Conservation (phyloP, 2,797 vertebrate genomes). For the Oreortyx pictus region DNA sequence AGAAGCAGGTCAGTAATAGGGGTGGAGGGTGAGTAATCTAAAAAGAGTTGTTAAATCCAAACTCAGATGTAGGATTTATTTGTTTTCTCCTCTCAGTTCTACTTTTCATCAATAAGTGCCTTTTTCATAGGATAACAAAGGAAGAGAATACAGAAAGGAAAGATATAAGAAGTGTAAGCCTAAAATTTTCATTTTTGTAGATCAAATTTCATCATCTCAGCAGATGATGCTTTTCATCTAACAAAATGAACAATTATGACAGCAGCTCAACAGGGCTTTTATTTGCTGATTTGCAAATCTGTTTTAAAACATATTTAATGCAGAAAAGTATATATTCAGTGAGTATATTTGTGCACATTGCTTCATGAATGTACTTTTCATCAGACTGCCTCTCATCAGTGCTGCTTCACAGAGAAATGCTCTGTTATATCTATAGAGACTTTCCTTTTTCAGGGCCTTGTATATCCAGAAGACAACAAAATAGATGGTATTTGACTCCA, state of each 20-base stretch:
- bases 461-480: slow-evolving; percentile 2
- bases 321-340: not conserved
- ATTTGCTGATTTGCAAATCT: not conserved
- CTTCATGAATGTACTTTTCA: not conserved
- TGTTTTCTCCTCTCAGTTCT: not conserved
- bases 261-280: not conserved
- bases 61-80: not conserved
- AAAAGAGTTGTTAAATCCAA: not conserved
- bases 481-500: not conserved
- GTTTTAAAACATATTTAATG: not conserved
- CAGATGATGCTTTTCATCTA: not conserved
- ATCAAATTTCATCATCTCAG: not conserved
- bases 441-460: not conserved
- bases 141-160: not conserved
- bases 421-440: slow-evolving; percentile 1
- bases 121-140: not conserved
- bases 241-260: not conserved
- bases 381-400: not conserved
- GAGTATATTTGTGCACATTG: not conserved
- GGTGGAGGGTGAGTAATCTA: not conserved
- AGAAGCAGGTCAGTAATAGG: not conserved
- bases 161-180: not conserved
- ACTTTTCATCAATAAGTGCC: not conserved
- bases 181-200: not conserved
- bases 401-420: not conserved